Base-by-base conservation (phyloP, 2,888 invertebrate species). In the Leptopilina syphax region DNA sequence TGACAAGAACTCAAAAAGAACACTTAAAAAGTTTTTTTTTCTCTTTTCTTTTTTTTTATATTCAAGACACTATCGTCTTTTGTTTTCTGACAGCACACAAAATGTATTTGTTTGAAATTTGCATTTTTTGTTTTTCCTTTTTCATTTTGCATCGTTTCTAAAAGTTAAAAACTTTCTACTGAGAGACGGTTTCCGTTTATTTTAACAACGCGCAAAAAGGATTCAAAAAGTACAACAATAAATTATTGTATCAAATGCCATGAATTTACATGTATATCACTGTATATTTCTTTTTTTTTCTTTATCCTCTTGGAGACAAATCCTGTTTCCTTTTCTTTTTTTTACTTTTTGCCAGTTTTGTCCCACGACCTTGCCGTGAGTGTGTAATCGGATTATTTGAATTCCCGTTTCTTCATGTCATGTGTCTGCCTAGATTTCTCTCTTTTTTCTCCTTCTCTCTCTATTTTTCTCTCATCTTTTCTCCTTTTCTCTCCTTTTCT, bases 351-450 rank as follows among this genome's bases (percentile, higher is more conserved):
- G 44, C 1, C 10, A 50, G 2, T 24, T 47, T 50, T 47, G 12
- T 18, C 18, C 67, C 24, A 12, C 63, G n/a, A 41, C 57, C 34
- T 73, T 41, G 54, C 34, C 27, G 6, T 44, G 12, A n/a, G 0
- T 34, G 5, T 34, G 10, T 73, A 73, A 73, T 73, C 73, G 41
- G 73, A 73, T 73, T 57, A 57, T 57, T 57, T n/a, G 34, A 57
- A 73, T 73, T 57, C 70, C 70, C 50, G 13, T n/a, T 73, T 73
- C 73, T 73, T 73, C 27, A 54, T 57, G 34, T 57, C 54, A 57
- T 54, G 7, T 57, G 57, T n/a, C 73, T n/a, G 27, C 70, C 70
- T 73, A 73, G 57, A 57, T 73, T 73, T 13, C 67, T 41, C 54
- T 12, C 18, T 18, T 18, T 18, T 18, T 18, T 34, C 34, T 34